A percentile compares a stretch with the other conserved stretches of the same genome.
Evolutionary conservation across 1,140 invertebrate genomes (phyloP).

Genomic region (Drosophila nasuta): DNA sequence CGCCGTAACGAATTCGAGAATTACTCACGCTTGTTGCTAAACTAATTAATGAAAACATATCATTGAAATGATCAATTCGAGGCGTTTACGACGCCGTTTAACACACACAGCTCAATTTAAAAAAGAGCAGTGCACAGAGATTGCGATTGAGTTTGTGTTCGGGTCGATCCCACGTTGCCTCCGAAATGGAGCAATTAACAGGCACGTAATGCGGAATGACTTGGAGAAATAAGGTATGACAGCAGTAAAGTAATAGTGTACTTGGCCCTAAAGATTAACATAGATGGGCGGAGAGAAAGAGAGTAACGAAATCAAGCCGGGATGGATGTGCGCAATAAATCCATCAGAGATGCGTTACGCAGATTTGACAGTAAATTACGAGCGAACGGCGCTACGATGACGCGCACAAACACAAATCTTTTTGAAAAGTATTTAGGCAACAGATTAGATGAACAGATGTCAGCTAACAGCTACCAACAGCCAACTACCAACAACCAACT

Average conservation of each 20-base stretch:
- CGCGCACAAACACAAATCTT: constrained; percentile 38
- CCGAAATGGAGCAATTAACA: constrained; percentile 22
- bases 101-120: background rate
- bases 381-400: constrained; percentile 42
- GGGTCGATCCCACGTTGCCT: constrained; percentile 16
- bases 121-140: background rate
- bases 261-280: background rate
- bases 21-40: background rate
- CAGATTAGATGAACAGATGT: constrained; percentile 61
- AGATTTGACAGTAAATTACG: constrained; percentile 57
- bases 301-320: constrained; percentile 19
- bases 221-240: background rate
- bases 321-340: constrained; percentile 37
- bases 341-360: constrained; percentile 47
- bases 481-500: constrained; percentile 3
- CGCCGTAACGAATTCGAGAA: too few relatives aligned
- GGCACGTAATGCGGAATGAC: constrained; percentile 22
- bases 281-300: background rate
- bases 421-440: constrained; percentile 51
- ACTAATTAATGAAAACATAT: background rate
- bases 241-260: background rate
- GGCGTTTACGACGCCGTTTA: background rate
- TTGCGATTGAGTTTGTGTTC: background rate
- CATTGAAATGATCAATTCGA: background rate
- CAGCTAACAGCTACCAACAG: constrained; percentile 17